phyloP scores from a whole-genome alignment of 2,888 invertebrate species.

The Drosophila parthenogenetica region DNA sequence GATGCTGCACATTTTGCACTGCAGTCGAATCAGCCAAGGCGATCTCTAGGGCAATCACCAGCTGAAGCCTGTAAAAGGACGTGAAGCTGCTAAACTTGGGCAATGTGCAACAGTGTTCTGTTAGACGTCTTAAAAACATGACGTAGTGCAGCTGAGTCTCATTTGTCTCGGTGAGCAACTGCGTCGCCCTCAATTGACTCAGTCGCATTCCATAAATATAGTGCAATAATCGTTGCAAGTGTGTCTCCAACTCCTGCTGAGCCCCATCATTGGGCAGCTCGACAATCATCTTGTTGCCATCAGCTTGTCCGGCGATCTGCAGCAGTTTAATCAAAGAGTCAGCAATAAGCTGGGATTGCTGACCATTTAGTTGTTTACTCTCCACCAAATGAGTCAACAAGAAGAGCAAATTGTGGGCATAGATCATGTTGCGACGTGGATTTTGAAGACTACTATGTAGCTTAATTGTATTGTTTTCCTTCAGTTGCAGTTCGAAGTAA shows the following conservation, averaged over 20 bases:
- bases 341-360: conserved; percentile 70
- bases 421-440: conserved; percentile 80
- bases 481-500: conserved; percentile 58
- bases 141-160: conserved; percentile 73
- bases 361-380: conserved; percentile 52
- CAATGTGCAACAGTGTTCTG: conserved; percentile 69
- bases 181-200: conserved; percentile 69
- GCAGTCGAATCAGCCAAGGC: conserved; percentile 36
- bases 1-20: background rate
- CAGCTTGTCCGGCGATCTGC: conserved; percentile 56
- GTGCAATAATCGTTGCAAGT: conserved; percentile 73
- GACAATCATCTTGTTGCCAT: conserved; percentile 24
- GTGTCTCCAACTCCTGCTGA: conserved; percentile 41
- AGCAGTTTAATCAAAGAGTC: conserved; percentile 72
- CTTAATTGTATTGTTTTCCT: conserved; percentile 66
- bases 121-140: conserved; percentile 72
- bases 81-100: conserved; percentile 68
- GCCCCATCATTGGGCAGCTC: conserved; percentile 25
- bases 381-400: conserved; percentile 66
- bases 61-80: conserved; percentile 78
- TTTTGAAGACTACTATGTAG: conserved; percentile 67
- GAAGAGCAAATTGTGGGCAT: conserved; percentile 79
- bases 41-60: conserved; percentile 79
- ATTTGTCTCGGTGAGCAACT: conserved; percentile 67
- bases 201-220: conserved; percentile 82